These are phyloP conservation scores for Pelodytes ibericus DNA, from an alignment of 2,797 vertebrate species.

Conservation along the genomic window DNA sequence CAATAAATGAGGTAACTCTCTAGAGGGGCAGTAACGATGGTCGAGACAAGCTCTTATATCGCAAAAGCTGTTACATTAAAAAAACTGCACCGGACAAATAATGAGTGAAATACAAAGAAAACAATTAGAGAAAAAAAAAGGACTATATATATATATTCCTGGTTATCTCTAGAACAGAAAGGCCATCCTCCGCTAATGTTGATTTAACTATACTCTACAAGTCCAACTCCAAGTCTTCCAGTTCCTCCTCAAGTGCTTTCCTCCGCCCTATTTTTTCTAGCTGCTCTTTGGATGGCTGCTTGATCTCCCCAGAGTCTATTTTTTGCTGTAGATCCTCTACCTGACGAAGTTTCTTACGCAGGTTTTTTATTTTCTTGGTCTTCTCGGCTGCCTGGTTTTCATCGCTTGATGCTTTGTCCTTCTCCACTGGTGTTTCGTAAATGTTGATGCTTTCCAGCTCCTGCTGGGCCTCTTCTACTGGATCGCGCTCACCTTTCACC, in stretches of 20 bases:
- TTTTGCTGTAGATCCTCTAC: slow-evolving; percentile 89
- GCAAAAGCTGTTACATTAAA: neutral
- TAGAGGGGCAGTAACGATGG: neutral
- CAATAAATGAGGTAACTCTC: neutral
- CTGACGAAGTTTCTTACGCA: slow-evolving; percentile 92
- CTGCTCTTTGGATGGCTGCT: slow-evolving; percentile 85
- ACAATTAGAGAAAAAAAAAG: neutral
- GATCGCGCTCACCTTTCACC: slow-evolving; percentile 66
- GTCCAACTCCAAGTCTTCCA: slow-evolving; percentile 80
- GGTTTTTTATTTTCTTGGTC: slow-evolving; percentile 87
- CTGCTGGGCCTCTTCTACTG: slow-evolving; percentile 66
- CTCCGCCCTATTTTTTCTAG: slow-evolving; percentile 85
- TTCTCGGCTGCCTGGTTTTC: slow-evolving; percentile 69
- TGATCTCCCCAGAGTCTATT: slow-evolving; percentile 84
- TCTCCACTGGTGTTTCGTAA: slow-evolving; percentile 42
- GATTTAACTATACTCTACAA: slow-evolving; percentile 67
- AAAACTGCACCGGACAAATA: slow-evolving; percentile 32
- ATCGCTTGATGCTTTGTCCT: slow-evolving; percentile 17
- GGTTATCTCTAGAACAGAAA: slow-evolving; percentile 15
- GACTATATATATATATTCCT: slow-evolving; percentile 13
- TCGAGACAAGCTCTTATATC: neutral
- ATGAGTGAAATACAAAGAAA: neutral
- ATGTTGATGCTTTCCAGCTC: slow-evolving; percentile 74
- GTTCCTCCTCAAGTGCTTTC: slow-evolving; percentile 76
- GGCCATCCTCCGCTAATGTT: slow-evolving; percentile 37